Evolutionary conservation across 1,140 invertebrate genomes (phyloP).

Genomic region (Drosophila repletoides): DNA sequence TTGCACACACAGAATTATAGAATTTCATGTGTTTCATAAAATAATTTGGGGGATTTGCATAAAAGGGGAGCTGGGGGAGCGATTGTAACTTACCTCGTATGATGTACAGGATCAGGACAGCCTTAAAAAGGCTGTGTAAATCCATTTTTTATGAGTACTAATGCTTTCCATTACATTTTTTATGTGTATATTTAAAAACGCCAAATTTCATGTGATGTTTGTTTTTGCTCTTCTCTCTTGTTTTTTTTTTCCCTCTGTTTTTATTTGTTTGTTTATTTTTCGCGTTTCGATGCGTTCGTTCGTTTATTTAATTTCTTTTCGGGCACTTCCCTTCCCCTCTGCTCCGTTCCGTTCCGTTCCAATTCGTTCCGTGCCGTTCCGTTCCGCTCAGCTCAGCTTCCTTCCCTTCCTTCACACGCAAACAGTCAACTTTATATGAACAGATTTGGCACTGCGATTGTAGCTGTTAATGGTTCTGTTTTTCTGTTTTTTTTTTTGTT

Average conservation of each 20-base stretch:
- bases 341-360: too few relatives aligned
- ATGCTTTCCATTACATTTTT: slow-evolving; percentile 82
- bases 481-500: slow-evolving; percentile 35
- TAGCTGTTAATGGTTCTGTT: slow-evolving; percentile 53
- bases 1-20: too few relatives aligned
- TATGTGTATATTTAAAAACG: slow-evolving; percentile 71
- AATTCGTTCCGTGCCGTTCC: too few relatives aligned
- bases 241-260: slow-evolving; percentile 33
- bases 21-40: too few relatives aligned
- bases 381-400: too few relatives aligned
- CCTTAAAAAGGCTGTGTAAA: slow-evolving; percentile 82
- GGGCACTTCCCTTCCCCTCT: too few relatives aligned
- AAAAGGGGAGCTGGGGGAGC: background rate
- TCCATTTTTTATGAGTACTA: slow-evolving; percentile 82
- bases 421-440: slow-evolving; percentile 1
- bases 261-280: slow-evolving; percentile 36
- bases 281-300: slow-evolving; percentile 12
- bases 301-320: slow-evolving; percentile 46
- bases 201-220: slow-evolving; percentile 61
- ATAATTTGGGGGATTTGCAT: background rate
- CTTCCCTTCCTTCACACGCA: too few relatives aligned
- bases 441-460: slow-evolving; percentile 48
- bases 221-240: slow-evolving; percentile 3
- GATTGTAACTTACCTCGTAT: slow-evolving; percentile 72
- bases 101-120: slow-evolving; percentile 81